Base-by-base conservation (phyloP, 37 sponge, comb jelly and placozoan species). In the Mnemiopsis leidyi region DNA sequence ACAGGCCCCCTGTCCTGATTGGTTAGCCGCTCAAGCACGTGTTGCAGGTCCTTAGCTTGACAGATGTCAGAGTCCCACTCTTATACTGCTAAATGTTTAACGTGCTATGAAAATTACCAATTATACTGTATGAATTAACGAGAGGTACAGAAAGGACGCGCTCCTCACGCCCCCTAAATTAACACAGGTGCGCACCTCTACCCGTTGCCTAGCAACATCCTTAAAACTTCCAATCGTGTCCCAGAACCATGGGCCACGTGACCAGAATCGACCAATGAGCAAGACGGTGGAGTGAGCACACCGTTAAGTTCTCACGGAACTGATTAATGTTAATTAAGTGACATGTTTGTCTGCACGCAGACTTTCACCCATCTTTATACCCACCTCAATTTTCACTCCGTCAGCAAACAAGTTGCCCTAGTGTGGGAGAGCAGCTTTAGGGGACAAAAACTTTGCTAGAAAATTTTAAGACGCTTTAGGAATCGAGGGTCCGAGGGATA, bases 121-220 rank as follows among this genome's bases (percentile, higher is more conserved):
- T 69, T 69, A 69, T 69, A 69, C 29, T 69, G 73, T 69, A 69
- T 69, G 73, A 69, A 69, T 69, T 69, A 69, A 69, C 73, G 29
- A 69, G 73, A 48, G 61, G 61, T 5, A 48, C 61, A 48, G 61
- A 48, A 18, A 48, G 61, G 61, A 48, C 61, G n/a, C 13, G 61
- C 5, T 5, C 61, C 61, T 48, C 61, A 48, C 61, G 61, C 61
- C 61, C 61, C 61, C 61, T 48, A 48, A 48, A 48, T 48, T 48
- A 48, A 48, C 61, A 48, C 61, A 48, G 61, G 61, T 48, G 61
- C 61, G 5, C 61, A 48, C 61, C 61, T 48, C 61, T 48, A 48
- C 61, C 13, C n/a, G 73, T 25, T 69, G 73, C 73, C 29, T 69
- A 69, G 73, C 73, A 69, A 69, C 73, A 2, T 28, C 28, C 29